Evolutionary conservation across 2,797 vertebrate genomes (phyloP), one percentile per base, ranked within the genome.

Genomic region (Melanotaenia parkinsoni): DNA sequence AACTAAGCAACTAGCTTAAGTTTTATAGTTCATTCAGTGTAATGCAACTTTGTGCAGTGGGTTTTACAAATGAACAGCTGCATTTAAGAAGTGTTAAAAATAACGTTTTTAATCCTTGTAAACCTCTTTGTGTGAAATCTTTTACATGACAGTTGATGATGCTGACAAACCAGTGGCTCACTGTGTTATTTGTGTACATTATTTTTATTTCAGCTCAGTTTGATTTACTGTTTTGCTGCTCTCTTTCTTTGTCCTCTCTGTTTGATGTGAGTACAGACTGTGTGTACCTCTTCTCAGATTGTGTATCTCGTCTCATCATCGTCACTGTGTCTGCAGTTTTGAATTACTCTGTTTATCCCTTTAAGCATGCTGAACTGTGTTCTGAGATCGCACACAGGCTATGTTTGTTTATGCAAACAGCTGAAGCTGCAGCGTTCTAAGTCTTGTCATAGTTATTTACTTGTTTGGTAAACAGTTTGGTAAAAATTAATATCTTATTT

Each of bases 211-310:
- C 12, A 63, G 43, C 61, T 47, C 28, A 22, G 30, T 50, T 30
- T 63, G 12, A 35, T 63, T 30, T 22, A 33, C 28, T 63, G 62
- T 50, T 63, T 12, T 63, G 28, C 43, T 63, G 43, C 61, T 33
- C 40, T 43, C 6, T 43, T 13, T 26, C n/a, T 7, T n/a, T n/a
- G 40, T 9, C 20, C 22, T 13, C 22, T 30, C 24, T 30, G 26
- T 30, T 30, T 26, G 24, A 56, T 56, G 26, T 56, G 26, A 18
- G 8, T 56, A 5, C 53, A 56, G 13, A 28, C 13, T 16, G 53
- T 30, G 53, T 28, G 26, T 47, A 7, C 20, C 45, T 47, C 18
- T 47, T 2, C 45, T 45, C 5, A 45, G 5, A 18, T 45, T 45
- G 43, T 47, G 45, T 47, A 16, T 26, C 11, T 56, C 4, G 6